Evolutionary conservation across 2,797 vertebrate species (phyloP), one percentile per base, ranked within the genome.

Genomic region (Rhinoraja longicauda): DNA sequence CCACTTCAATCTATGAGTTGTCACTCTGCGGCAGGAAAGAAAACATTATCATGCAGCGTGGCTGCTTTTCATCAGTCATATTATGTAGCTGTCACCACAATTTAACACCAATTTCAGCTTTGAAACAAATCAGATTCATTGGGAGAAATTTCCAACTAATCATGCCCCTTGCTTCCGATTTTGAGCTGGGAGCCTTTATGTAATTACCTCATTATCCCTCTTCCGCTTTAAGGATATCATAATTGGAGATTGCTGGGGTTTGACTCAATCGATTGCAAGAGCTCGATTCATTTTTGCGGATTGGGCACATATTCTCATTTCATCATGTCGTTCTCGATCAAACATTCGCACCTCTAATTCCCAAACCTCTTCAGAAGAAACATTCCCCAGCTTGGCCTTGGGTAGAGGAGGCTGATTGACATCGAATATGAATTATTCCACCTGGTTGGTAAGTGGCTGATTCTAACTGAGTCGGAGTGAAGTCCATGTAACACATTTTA

Each of bases 41-140:
- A 92, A 92, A 36, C 36, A 75, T 29, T 39, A 75, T 17, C 36
- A 57, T 24, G 70, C 45, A 53, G 36, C 45, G 45, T 4, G 12
- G 45, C 21, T n/a, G 70, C 36, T 17, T 92, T 53, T 53, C 67
- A 92, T 75, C 70, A 75, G 90, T 53, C 26, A 92, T 73, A 92
- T 92, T 92, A 92, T 75, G 39, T 75, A 73, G 36, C 70, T 92
- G 90, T 92, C 90, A 92, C 70, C 70, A 75, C 24, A 72, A 39
- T 57, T 92, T 92, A 92, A 72, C 67, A 45, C 26, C 57, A n/a
- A 75, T 53, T 72, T n/a, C 70, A 75, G 57, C 84, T 88, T 88
- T 15, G n/a, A 67, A 88, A 29, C 67, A 67, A 88, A 67, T 92
- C 39, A 91, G 70, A 53, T 26, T 73, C 39, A 57, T 75, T 36